phyloP scores from a whole-genome alignment of 2,113 vertebrate genomes.

The Plotosus lineatus region DNA sequence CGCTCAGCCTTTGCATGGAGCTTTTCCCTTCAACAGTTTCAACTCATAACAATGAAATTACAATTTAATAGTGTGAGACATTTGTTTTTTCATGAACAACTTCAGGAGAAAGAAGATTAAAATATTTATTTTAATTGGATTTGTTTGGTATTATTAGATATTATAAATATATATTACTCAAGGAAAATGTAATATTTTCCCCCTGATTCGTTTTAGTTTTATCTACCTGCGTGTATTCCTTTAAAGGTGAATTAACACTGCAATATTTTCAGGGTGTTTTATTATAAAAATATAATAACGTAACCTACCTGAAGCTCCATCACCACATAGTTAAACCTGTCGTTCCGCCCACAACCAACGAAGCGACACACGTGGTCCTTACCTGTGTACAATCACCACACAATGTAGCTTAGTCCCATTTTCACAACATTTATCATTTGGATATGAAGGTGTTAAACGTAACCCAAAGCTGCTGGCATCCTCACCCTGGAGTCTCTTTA shows the following conservation, averaged over 20 bases:
- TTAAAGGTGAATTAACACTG: background rate
- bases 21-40: too few relatives aligned
- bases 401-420: background rate
- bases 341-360: conserved; percentile 95
- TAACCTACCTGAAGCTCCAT: conserved; percentile 93
- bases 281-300: background rate
- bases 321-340: conserved; percentile 98
- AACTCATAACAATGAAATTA: too few relatives aligned
- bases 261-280: background rate
- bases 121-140: too few relatives aligned
- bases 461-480: too few relatives aligned
- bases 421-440: too few relatives aligned
- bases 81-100: too few relatives aligned
- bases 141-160: too few relatives aligned
- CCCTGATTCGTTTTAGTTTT: background rate
- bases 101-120: too few relatives aligned
- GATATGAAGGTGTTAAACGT: too few relatives aligned
- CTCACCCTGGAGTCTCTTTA: conserved; percentile 97
- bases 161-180: too few relatives aligned
- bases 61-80: too few relatives aligned
- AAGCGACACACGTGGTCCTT: conserved; percentile 98
- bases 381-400: conserved; percentile 70
- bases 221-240: background rate
- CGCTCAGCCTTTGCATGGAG: too few relatives aligned
- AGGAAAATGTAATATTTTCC: background rate